A percentile compares a stretch with the other conserved stretches of the same genome.
Evolutionary conservation across 2,888 invertebrate species (phyloP).

Genomic region (Mactromeris polynyma): DNA sequence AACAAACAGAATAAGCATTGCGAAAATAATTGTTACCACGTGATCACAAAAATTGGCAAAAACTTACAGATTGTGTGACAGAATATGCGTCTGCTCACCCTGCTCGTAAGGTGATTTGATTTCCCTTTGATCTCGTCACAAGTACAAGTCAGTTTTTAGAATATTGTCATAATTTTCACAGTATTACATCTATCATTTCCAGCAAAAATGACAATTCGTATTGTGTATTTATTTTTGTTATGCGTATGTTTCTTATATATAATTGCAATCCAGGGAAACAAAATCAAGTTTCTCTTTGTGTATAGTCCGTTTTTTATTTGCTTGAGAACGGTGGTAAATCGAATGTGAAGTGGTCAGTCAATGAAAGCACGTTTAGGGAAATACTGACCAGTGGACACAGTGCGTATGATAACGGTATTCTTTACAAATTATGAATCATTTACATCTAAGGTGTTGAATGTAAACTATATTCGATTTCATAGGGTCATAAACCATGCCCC

Average conservation of each 20-base stretch:
- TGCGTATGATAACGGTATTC: no score
- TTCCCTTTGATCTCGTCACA: not conserved
- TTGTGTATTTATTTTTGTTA: not conserved
- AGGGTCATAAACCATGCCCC: no score
- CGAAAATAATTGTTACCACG: not conserved
- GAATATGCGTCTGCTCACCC: not conserved
- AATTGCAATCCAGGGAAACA: no score
- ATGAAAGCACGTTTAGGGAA: no score
- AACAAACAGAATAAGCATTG: not conserved
- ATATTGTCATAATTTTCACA: slow-evolving; percentile 6
- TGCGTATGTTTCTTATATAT: not conserved
- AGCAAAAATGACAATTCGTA: not conserved
- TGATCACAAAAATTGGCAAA: not conserved
- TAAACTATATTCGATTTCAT: no score
- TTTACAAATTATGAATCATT: no score
- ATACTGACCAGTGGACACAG: no score
- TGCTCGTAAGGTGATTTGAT: not conserved
- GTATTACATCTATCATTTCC: not conserved
- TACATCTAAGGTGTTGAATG: no score
- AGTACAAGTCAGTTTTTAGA: not conserved
- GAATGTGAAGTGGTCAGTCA: no score
- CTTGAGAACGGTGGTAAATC: no score
- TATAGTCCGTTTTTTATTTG: no score
- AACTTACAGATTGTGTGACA: not conserved
- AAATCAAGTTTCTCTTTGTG: no score